These are phyloP conservation scores for Plagiodera versicolora DNA, from an alignment of 2,888 invertebrate species.

Conservation along the genomic window DNA sequence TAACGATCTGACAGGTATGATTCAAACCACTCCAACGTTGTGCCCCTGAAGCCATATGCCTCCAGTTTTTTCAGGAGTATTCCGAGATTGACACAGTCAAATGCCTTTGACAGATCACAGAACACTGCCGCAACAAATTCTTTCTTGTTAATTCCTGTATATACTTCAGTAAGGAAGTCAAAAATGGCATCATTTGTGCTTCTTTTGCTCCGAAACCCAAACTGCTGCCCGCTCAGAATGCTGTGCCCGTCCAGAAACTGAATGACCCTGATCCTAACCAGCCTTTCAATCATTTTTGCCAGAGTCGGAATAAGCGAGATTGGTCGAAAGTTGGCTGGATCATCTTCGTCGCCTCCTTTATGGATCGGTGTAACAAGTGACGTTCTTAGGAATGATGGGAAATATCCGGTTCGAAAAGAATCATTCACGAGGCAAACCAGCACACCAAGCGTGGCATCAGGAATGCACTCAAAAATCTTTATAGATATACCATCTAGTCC, in stretches of 20 bases:
- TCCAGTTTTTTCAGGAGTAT: neutral
- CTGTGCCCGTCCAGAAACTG: neutral
- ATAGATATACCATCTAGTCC: neutral
- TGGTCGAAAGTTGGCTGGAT: neutral
- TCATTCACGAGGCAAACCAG: neutral
- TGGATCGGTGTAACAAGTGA: slow-evolving; percentile 1
- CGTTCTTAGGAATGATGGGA: neutral
- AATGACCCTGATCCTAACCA: neutral
- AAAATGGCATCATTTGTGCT: too few species aligned
- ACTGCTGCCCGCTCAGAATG: too few species aligned
- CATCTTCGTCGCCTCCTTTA: neutral
- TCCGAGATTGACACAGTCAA: too few species aligned
- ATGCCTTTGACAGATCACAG: too few species aligned
- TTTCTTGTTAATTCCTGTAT: too few species aligned
- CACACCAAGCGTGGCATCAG: neutral
- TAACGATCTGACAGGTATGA: neutral
- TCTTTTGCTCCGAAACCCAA: too few species aligned
- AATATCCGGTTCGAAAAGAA: neutral
- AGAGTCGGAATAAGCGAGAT: neutral
- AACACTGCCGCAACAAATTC: too few species aligned
- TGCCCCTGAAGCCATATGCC: neutral
- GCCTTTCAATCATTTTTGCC: neutral
- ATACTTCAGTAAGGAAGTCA: too few species aligned
- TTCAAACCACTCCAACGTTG: neutral
- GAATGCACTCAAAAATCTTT: neutral